phyloP scores from a whole-genome alignment of 2,113 vertebrate species.

The Alethe diademata region DNA sequence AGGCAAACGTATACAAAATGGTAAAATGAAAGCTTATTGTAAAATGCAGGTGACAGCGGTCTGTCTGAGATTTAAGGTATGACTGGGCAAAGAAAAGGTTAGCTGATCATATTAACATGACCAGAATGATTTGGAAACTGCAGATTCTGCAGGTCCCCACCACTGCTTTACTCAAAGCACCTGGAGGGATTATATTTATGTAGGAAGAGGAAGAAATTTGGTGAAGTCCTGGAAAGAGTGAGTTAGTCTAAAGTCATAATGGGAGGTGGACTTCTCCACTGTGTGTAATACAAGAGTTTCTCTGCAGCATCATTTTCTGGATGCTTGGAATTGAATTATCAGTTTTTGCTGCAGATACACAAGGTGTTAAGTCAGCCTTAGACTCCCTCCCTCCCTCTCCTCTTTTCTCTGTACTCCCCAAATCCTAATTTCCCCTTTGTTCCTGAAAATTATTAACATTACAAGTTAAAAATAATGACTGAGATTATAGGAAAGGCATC shows the following conservation, averaged over 20 bases:
- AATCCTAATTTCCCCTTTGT: neutral
- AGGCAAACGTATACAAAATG: neutral
- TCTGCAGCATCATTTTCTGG: neutral
- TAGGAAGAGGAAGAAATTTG: neutral
- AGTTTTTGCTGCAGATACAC: neutral
- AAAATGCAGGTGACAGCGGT: neutral
- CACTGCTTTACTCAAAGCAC: neutral
- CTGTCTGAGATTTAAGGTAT: neutral
- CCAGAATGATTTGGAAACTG: neutral
- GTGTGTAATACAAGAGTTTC: neutral
- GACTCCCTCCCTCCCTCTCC: neutral
- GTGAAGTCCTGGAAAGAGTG: neutral
- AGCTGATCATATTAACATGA: neutral
- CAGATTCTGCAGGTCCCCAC: neutral
- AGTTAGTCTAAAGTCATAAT: neutral
- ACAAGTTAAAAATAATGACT: neutral
- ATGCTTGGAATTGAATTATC: neutral
- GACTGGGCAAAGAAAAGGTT: neutral
- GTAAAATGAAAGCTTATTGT: neutral
- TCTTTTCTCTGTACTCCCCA: neutral
- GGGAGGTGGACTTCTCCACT: neutral
- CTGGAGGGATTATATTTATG: neutral
- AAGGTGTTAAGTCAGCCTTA: neutral
- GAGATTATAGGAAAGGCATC: neutral
- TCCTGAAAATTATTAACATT: neutral